Evolutionary conservation across 2,888 invertebrate species (phyloP).

Genomic region (Diachrysia chrysitis): DNA sequence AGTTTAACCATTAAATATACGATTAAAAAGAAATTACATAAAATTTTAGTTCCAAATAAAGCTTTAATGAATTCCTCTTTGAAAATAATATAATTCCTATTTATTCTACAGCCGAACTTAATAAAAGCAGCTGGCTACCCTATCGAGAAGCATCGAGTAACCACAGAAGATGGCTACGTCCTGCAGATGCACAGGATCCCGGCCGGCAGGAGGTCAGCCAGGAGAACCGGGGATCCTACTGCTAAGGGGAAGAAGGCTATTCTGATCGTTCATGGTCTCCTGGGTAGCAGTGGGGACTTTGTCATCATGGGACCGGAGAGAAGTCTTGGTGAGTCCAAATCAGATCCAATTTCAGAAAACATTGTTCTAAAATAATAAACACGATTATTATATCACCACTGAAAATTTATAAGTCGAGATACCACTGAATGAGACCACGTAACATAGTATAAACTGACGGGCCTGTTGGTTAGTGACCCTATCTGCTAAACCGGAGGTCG

Average conservation of each 20-base stretch:
- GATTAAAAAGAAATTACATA: too few species aligned
- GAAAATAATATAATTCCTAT: neutral
- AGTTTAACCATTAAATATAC: too few species aligned
- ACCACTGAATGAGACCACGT: too few species aligned
- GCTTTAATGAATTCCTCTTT: neutral
- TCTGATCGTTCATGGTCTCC: conserved; percentile 89
- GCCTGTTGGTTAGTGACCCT: too few species aligned
- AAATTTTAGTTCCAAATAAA: neutral
- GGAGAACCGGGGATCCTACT: conserved; percentile 63
- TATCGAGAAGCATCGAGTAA: conserved; percentile 82
- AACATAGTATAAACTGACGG: too few species aligned
- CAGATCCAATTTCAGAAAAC: too few species aligned
- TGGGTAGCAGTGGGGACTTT: conserved; percentile 92
- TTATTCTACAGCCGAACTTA: conserved; percentile 81
- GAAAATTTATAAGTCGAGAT: too few species aligned
- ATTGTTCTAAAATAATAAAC: too few species aligned
- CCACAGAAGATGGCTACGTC: conserved; percentile 90
- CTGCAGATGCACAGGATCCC: conserved; percentile 91
- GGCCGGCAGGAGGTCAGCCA: conserved; percentile 75
- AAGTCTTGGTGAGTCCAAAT: conserved; percentile 87
- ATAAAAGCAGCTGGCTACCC: conserved; percentile 85
- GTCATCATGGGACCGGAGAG: conserved; percentile 91
- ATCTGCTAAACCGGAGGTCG: too few species aligned
- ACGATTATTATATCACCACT: too few species aligned
- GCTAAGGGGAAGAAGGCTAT: conserved; percentile 80